Percentiles rank a stretch among this genome's conserved stretches.
Evolutionary conservation across 2,113 vertebrate genomes (phyloP).

Genomic region (Candoia aspera): DNA sequence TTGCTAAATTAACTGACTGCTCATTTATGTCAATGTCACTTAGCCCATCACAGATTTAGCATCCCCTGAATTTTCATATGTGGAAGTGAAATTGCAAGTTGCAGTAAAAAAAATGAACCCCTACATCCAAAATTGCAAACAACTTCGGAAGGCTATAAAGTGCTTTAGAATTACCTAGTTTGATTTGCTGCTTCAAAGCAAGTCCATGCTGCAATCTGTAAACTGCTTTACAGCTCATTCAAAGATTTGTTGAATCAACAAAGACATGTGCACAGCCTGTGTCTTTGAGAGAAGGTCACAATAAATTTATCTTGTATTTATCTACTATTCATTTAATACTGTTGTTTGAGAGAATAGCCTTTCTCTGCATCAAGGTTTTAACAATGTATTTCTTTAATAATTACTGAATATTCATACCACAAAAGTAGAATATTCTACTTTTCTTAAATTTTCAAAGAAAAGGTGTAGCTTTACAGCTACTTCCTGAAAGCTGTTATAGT

Average conservation of each 20-base stretch:
- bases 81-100: background rate
- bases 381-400: background rate
- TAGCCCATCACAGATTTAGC: background rate
- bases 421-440: background rate
- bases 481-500: constrained; percentile 22
- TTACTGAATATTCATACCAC: background rate
- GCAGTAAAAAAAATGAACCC: background rate
- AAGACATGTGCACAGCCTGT: background rate
- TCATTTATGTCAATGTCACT: background rate
- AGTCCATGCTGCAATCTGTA: background rate
- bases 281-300: background rate
- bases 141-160: background rate
- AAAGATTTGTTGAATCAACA: background rate
- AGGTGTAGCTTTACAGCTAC: background rate
- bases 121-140: background rate
- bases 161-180: background rate
- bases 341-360: background rate
- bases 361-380: background rate
- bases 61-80: background rate
- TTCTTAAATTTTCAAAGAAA: constrained; percentile 14
- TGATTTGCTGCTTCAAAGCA: background rate
- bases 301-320: background rate
- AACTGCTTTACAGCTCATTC: background rate
- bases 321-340: background rate
- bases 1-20: background rate